Conservation (phyloP, 2,888 invertebrate genomes). For the Nymphalis urticae region DNA sequence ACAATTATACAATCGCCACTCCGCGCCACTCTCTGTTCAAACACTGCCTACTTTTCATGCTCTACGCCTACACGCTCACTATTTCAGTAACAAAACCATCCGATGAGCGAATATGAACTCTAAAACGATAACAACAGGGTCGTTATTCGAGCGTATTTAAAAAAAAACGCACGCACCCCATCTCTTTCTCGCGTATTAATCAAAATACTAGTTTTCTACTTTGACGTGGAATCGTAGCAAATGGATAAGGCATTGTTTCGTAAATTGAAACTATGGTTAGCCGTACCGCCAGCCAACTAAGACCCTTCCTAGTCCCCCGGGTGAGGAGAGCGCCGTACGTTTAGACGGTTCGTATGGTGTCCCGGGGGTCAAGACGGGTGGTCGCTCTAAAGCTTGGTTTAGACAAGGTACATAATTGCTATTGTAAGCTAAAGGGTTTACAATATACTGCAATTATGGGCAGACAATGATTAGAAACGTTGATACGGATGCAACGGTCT, state of each 20-base stretch:
- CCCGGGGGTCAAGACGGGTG: conserved; percentile 40
- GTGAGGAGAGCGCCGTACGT: conserved; percentile 34
- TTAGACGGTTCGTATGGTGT: conserved; percentile 45
- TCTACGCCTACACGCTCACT: conserved; percentile 78
- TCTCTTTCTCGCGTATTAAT: conserved; percentile 81
- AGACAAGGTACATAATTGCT: conserved; percentile 74
- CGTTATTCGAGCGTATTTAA: conserved; percentile 45
- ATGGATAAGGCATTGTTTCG: conserved; percentile 81
- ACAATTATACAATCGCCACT: conserved; percentile 64
- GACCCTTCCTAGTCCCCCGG: conserved; percentile 51
- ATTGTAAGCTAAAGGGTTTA: conserved; percentile 67
- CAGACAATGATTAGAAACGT: conserved; percentile 68
- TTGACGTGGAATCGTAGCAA: conserved; percentile 80
- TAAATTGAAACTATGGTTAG: conserved; percentile 79
- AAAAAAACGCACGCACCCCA: conserved; percentile 59
- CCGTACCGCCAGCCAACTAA: conserved; percentile 55
- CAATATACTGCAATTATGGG: conserved; percentile 67
- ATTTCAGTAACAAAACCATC: conserved; percentile 68
- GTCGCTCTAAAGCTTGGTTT: conserved; percentile 60
- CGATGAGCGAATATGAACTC: conserved; percentile 57
- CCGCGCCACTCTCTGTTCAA: conserved; percentile 65
- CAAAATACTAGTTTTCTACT: conserved; percentile 79
- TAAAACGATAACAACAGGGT: conserved; percentile 52
- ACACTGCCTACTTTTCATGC: conserved; percentile 80
- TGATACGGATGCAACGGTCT: conserved; percentile 55